Conservation (phyloP, 2,888 invertebrate genomes). For the Steinernema carpocapsae region DNA sequence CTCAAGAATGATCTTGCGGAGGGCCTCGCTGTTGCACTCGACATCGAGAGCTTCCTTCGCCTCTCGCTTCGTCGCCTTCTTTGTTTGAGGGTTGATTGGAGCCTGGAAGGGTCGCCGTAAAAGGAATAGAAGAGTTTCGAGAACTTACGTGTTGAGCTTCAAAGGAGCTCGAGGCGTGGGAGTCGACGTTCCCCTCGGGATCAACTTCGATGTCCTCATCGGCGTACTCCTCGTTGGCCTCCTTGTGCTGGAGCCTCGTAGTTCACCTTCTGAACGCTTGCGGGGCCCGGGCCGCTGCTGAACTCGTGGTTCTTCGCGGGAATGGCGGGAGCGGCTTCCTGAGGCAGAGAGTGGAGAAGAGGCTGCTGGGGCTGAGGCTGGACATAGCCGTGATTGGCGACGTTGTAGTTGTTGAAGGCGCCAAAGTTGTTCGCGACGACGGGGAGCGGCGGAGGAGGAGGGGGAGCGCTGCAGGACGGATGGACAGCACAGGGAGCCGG, state of each 20-base stretch:
- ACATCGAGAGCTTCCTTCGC: background rate
- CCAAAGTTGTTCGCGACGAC: conserved; percentile 2
- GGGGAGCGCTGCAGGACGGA: background rate
- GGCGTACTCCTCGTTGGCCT: background rate
- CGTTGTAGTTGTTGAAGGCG: background rate
- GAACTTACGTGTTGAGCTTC: conserved; percentile 2
- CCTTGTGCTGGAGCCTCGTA: conserved; percentile 13
- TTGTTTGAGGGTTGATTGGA: background rate
- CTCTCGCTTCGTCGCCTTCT: background rate
- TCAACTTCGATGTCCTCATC: conserved; percentile 4
- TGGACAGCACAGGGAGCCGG: background rate
- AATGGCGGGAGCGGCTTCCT: background rate
- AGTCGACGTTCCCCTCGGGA: background rate
- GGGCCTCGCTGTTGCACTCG: conserved; percentile 10
- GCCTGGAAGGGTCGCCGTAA: too few relatives aligned
- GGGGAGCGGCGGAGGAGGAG: too few relatives aligned
- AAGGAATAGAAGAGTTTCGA: background rate
- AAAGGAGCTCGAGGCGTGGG: background rate
- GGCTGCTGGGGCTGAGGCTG: conserved; percentile 4
- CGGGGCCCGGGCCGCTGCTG: conserved; percentile 1
- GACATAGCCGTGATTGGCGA: background rate
- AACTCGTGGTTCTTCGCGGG: background rate
- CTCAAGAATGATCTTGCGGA: conserved; percentile 13
- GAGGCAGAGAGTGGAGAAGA: background rate
- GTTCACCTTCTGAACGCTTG: background rate